Percentiles rank a stretch among this genome's conserved stretches.
These are phyloP conservation scores for Octodonta nipae DNA, from an alignment of 2,888 invertebrate species.

Conservation along the genomic window DNA sequence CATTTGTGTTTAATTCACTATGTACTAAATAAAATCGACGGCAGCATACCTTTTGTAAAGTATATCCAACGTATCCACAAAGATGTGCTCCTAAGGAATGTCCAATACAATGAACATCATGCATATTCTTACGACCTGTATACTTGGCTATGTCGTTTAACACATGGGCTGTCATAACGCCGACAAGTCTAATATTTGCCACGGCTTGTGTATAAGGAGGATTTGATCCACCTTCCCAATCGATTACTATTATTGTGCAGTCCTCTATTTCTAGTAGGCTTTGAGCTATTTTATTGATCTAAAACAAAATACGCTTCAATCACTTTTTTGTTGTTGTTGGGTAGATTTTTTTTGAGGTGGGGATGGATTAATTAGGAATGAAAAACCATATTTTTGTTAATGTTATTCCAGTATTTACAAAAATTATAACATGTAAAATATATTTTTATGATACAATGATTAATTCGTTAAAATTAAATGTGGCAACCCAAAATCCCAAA, in stretches of 20 bases:
- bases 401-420: no score
- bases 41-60: conserved; percentile 51
- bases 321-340: no score
- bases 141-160: conserved; percentile 35
- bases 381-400: no score
- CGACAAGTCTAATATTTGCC: conserved; percentile 77
- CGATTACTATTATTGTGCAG: conserved; percentile 65
- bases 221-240: conserved; percentile 75
- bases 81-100: conserved; percentile 79
- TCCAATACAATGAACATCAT: conserved; percentile 69
- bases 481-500: no score
- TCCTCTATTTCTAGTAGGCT: conserved; percentile 58
- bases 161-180: conserved; percentile 68
- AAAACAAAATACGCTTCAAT: no score
- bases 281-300: conserved; percentile 56
- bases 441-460: no score
- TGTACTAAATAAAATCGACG: no score
- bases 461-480: no score
- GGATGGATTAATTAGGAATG: no score
- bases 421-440: no score
- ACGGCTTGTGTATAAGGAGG: conserved; percentile 87
- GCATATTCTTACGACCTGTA: conserved; percentile 38
- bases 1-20: no score
- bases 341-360: no score
- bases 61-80: conserved; percentile 70